Evolutionary conservation across 2,113 vertebrate genomes (phyloP).

Genomic region (Phainopepla nitens): DNA sequence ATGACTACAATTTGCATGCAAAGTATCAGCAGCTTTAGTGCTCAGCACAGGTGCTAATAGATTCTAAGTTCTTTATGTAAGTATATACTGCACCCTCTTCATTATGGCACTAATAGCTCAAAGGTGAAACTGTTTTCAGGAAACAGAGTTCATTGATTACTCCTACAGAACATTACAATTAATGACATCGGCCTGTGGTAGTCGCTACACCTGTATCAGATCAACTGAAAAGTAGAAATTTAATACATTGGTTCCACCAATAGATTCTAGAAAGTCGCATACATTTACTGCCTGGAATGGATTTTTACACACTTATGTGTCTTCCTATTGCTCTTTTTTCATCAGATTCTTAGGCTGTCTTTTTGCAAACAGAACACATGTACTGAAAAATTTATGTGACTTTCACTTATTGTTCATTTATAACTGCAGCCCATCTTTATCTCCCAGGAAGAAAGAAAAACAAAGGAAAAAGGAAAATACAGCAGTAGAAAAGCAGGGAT

Average conservation of each 20-base stretch:
- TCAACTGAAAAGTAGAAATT: not conserved
- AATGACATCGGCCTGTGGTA: not conserved
- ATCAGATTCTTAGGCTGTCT: not conserved
- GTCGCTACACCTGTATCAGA: slow-evolving; percentile 3
- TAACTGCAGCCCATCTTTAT: not conserved
- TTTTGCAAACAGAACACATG: not conserved
- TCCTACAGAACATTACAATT: slow-evolving; percentile 15
- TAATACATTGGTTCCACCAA: not conserved
- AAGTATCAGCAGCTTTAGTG: not conserved
- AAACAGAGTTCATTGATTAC: slow-evolving; percentile 23
- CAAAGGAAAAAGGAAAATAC: not conserved
- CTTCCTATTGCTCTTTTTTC: slow-evolving; percentile 1
- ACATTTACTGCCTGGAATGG: not conserved
- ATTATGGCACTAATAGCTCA: not conserved
- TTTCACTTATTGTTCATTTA: slow-evolving; percentile 11
- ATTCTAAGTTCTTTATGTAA: slow-evolving; percentile 33
- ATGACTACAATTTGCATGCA: slow-evolving; percentile 38
- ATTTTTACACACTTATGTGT: not conserved
- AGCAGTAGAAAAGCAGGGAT: not conserved
- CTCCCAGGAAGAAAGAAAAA: not conserved
- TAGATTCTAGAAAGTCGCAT: not conserved
- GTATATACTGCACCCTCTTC: not conserved
- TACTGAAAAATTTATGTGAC: not conserved
- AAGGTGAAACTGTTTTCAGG: slow-evolving; percentile 19
- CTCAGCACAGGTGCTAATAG: slow-evolving; percentile 21